Percentiles rank a stretch among this genome's conserved stretches.
Evolutionary conservation across 2,113 vertebrate genomes (phyloP).

Genomic region (Halichoerus grypus): DNA sequence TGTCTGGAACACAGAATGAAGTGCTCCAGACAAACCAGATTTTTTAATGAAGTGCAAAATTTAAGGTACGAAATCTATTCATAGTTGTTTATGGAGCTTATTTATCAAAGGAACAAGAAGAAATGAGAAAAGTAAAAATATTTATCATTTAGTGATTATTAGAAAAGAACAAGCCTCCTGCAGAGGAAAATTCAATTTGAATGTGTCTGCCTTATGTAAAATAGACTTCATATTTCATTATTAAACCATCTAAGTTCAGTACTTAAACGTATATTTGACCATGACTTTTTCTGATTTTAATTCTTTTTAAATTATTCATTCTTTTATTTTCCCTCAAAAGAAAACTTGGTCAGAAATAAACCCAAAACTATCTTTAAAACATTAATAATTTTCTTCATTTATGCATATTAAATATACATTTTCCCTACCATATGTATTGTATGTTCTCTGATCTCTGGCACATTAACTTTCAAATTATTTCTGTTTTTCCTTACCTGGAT

Average conservation of each 20-base stretch:
- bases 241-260: conserved; percentile 9
- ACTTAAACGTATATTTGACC: not conserved
- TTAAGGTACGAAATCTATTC: not conserved
- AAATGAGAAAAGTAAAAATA: conserved; percentile 83
- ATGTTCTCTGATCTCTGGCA: not conserved
- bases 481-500: not conserved
- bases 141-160: conserved; percentile 60
- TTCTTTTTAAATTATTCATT: not conserved
- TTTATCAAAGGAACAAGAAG: not conserved
- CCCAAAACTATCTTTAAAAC: conserved; percentile 27
- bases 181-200: conserved; percentile 46
- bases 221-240: conserved; percentile 25
- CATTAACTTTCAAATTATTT: not conserved
- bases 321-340: not conserved
- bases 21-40: not conserved
- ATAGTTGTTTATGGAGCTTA: not conserved
- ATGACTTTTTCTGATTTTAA: not conserved
- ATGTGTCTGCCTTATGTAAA: not conserved
- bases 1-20: conserved; percentile 6
- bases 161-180: conserved; percentile 73
- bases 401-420: not conserved
- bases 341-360: not conserved
- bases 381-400: not conserved
- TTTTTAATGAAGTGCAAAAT: not conserved
- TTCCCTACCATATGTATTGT: not conserved